phyloP scores from a whole-genome alignment of 2,113 vertebrate genomes.

The Chinchilla lanigera region DNA sequence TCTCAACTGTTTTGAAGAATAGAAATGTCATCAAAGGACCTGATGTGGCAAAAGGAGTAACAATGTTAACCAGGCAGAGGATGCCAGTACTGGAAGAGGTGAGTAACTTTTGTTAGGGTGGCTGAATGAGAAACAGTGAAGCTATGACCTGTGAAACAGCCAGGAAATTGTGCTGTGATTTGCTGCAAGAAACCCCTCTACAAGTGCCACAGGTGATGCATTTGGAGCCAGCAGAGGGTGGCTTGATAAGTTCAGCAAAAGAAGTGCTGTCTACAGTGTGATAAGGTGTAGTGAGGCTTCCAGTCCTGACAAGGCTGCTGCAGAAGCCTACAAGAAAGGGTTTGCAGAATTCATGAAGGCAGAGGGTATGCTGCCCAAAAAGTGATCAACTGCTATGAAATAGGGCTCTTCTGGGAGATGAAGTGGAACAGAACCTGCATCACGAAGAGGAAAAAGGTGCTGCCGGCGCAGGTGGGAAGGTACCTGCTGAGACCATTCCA shows the following conservation, averaged over 20 bases:
- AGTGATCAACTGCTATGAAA: background rate
- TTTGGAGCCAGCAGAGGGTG: background rate
- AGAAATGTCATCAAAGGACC: background rate
- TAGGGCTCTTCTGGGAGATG: background rate
- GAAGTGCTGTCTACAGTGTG: background rate
- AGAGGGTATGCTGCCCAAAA: background rate
- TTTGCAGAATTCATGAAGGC: background rate
- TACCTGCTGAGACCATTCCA: background rate
- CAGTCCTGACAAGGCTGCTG: background rate
- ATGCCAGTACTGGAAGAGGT: background rate
- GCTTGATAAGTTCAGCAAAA: background rate
- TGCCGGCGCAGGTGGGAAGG: background rate
- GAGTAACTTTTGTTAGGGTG: background rate
- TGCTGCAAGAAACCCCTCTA: background rate
- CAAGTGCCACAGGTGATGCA: background rate
- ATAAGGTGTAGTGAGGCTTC: background rate
- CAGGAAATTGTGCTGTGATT: background rate
- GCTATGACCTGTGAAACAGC: background rate
- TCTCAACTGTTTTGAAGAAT: background rate
- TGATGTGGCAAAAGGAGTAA: background rate
- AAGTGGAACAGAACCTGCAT: background rate
- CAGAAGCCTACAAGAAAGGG: background rate
- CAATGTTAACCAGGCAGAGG: background rate
- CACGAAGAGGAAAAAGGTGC: too few species aligned
- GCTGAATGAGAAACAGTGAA: background rate